Percentiles rank a stretch among this genome's conserved stretches.
Evolutionary conservation across 2,797 vertebrate species (phyloP).

Genomic region (Linurgus olivaceus): DNA sequence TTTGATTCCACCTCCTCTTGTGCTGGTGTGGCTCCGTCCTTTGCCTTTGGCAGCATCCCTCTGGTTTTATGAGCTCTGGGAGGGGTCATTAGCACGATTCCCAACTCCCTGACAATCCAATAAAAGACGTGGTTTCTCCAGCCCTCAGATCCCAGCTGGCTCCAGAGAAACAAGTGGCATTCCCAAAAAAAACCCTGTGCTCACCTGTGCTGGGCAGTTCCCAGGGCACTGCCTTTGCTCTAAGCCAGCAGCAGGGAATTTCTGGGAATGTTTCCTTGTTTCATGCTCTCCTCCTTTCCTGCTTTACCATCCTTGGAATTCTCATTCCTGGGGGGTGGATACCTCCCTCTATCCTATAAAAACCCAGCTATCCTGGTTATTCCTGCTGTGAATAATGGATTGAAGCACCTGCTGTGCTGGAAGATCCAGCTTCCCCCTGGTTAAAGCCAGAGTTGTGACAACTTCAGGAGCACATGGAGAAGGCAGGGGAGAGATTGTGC

Average conservation of each 20-base stretch:
- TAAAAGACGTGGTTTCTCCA: neutral
- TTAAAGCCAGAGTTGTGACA: neutral
- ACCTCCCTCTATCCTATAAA: neutral
- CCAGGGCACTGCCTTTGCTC: neutral
- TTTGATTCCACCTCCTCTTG: slow-evolving; percentile 23
- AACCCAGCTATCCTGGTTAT: accelerated
- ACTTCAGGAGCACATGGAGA: accelerated
- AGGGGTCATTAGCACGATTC: neutral
- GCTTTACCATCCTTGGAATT: neutral
- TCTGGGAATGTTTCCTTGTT: neutral
- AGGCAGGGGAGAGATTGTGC: neutral
- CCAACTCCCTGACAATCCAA: neutral
- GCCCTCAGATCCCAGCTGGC: neutral
- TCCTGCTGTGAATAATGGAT: neutral
- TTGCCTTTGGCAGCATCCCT: slow-evolving; percentile 26
- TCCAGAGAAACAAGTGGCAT: neutral
- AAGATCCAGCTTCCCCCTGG: too few species aligned
- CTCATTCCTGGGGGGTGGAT: neutral
- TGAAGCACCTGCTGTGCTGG: neutral
- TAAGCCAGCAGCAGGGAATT: neutral
- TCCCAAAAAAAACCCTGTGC: neutral
- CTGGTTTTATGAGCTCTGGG: slow-evolving; percentile 35
- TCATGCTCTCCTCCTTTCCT: neutral
- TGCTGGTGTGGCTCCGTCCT: neutral
- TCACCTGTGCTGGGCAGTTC: neutral